phyloP scores from a whole-genome alignment of 2,797 vertebrate species.

The Chloroceryle amazona region DNA sequence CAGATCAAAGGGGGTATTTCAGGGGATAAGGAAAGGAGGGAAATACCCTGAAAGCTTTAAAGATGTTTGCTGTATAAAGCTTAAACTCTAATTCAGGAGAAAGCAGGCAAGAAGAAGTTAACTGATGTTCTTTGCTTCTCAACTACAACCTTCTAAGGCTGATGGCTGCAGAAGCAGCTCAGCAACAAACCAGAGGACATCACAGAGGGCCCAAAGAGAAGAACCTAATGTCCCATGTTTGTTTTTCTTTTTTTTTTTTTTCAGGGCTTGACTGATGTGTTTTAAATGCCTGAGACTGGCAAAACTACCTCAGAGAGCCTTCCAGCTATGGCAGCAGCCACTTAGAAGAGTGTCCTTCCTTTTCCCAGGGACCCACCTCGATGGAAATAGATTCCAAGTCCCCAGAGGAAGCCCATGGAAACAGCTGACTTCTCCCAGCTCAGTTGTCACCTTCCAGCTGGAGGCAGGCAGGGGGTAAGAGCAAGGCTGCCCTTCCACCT shows the following conservation, averaged over 20 bases:
- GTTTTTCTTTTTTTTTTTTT: background rate
- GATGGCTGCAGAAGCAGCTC: background rate
- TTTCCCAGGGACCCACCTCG: constrained; percentile 34
- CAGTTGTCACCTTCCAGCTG: background rate
- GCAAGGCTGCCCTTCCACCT: background rate
- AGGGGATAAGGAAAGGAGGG: background rate
- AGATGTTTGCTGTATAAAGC: background rate
- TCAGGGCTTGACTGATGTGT: background rate
- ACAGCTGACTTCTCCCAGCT: constrained; percentile 37
- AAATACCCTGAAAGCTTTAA: background rate
- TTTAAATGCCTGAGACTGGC: constrained; percentile 6
- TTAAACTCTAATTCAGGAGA: background rate
- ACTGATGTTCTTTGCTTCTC: background rate
- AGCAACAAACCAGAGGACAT: background rate
- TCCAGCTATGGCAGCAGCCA: background rate
- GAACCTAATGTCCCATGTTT: background rate
- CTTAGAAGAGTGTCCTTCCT: background rate
- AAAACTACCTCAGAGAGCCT: background rate
- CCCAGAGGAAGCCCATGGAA: constrained; percentile 14
- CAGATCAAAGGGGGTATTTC: background rate
- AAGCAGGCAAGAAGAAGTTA: background rate
- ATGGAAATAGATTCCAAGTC: constrained; percentile 53
- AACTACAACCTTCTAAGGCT: background rate
- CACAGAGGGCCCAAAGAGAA: background rate
- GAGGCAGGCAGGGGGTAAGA: background rate